Conservation (phyloP, 1,140 invertebrate species). For the Sycobia sp. region DNA sequence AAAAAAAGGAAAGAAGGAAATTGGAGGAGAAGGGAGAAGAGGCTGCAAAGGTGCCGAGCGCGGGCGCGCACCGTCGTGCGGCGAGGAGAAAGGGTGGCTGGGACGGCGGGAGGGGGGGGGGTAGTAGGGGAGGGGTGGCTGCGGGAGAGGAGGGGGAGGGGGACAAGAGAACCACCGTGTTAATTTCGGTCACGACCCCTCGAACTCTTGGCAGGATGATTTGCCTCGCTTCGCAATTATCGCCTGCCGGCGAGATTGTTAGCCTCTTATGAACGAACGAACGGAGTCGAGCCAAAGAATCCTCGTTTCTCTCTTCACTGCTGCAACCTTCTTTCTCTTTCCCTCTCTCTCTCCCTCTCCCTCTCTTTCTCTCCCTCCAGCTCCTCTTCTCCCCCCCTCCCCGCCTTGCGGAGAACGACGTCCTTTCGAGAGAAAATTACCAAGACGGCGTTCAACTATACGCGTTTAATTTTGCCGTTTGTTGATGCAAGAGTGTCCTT, state of each 20-base stretch:
- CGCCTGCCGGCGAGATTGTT: constrained; percentile 33
- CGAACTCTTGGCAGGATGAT: constrained; percentile 31
- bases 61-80: not conserved
- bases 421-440: constrained; percentile 32
- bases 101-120: not conserved
- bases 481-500: constrained; percentile 16
- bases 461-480: constrained; percentile 33
- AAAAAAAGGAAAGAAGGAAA: no score
- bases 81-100: not conserved
- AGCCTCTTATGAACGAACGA: constrained; percentile 33
- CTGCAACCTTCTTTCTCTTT: no score
- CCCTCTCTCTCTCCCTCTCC: not conserved
- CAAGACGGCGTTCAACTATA: constrained; percentile 32
- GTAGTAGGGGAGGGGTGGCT: not conserved
- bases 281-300: constrained; percentile 19
- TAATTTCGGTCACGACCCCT: constrained; percentile 36
- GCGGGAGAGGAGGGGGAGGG: not conserved
- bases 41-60: no score
- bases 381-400: not conserved
- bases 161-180: constrained; percentile 22
- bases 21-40: not conserved
- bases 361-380: not conserved
- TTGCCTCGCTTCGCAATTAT: constrained; percentile 34
- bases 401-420: constrained; percentile 8
- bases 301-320: constrained; percentile 17